A percentile compares a stretch with the other conserved stretches of the same genome.
Conservation (phyloP, 64 coral and sea anemone species). For the Montipora efflorescens region DNA sequence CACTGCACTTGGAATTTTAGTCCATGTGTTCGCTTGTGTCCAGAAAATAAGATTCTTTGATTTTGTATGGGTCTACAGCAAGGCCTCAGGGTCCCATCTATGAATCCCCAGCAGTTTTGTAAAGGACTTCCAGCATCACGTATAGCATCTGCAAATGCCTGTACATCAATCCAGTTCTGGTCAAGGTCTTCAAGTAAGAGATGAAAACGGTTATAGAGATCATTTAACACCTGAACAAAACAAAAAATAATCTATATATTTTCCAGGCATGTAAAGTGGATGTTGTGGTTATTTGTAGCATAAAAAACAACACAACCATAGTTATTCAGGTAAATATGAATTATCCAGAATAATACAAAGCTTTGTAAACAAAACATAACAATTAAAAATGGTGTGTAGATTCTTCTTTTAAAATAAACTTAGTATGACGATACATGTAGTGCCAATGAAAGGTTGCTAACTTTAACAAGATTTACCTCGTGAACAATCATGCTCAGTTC, state of each 20-base stretch:
- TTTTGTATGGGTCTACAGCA: slow-evolving; percentile 66
- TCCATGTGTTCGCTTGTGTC: slow-evolving; percentile 72
- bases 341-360: too few relatives aligned
- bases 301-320: too few relatives aligned
- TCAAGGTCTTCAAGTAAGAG: slow-evolving; percentile 66
- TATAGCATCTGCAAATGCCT: slow-evolving; percentile 76
- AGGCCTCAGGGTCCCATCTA: slow-evolving; percentile 68
- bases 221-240: slow-evolving; percentile 35
- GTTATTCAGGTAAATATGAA: too few relatives aligned
- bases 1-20: slow-evolving; percentile 74
- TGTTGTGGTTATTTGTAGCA: too few relatives aligned
- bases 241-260: neutral
- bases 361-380: too few relatives aligned
- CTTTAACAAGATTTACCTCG: too few relatives aligned
- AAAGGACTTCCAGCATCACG: slow-evolving; percentile 68
- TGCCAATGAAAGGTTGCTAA: too few relatives aligned
- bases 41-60: slow-evolving; percentile 73
- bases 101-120: slow-evolving; percentile 71
- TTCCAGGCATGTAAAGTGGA: too few relatives aligned
- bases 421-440: too few relatives aligned
- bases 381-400: too few relatives aligned
- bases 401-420: too few relatives aligned
- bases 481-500: too few relatives aligned
- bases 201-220: slow-evolving; percentile 65
- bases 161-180: slow-evolving; percentile 69